phyloP scores from a whole-genome alignment of 2,797 vertebrate genomes.

The Halcyon leucocephala region DNA sequence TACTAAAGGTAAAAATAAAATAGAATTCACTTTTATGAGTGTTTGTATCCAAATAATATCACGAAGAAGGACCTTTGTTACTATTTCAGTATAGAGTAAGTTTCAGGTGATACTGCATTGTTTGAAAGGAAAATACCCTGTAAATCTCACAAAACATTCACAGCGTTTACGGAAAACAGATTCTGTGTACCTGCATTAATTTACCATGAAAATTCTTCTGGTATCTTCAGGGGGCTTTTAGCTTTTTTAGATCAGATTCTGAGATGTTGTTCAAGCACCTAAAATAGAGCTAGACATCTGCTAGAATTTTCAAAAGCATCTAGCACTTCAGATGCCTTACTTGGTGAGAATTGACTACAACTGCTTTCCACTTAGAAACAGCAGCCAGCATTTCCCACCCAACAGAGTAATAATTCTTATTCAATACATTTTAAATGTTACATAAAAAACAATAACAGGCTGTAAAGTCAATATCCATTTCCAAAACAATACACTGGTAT shows the following conservation, averaged over 20 bases:
- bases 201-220: background rate
- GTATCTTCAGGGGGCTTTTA: background rate
- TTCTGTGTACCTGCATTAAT: background rate
- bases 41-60: background rate
- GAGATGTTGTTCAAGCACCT: background rate
- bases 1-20: background rate
- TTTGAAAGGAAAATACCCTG: background rate
- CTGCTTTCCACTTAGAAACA: background rate
- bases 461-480: background rate
- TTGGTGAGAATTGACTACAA: background rate
- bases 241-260: background rate
- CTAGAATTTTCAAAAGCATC: background rate
- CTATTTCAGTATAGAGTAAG: background rate
- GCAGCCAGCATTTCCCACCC: background rate
- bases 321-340: constrained; percentile 12
- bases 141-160: background rate
- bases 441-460: background rate
- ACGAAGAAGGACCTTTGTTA: background rate
- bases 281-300: constrained; percentile 17
- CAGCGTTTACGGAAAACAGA: background rate
- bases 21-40: background rate
- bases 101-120: background rate
- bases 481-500: background rate
- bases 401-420: background rate
- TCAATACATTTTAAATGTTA: background rate